Percentiles rank a stretch among this genome's conserved stretches.
These are phyloP conservation scores for Bombus consobrinus DNA, from an alignment of 1,140 invertebrate species.

Conservation along the genomic window DNA sequence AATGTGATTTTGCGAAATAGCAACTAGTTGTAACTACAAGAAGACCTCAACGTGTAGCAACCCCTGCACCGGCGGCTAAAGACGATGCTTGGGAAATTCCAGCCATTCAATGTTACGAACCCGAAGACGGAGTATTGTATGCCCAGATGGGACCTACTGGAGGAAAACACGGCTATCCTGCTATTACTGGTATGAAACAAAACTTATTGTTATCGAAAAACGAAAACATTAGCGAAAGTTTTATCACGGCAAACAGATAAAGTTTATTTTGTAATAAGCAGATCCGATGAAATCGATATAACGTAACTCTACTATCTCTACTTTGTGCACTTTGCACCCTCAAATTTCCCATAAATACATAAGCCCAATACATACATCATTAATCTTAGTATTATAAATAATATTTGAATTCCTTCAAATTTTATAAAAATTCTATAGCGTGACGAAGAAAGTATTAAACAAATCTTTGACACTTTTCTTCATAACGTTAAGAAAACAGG, in stretches of 20 bases:
- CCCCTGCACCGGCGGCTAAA: slow-evolving; percentile 85
- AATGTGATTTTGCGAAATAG: slow-evolving; percentile 24
- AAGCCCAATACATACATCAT: too few relatives aligned
- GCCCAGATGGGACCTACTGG: slow-evolving; percentile 96
- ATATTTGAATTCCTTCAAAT: too few relatives aligned
- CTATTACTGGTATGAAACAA: slow-evolving; percentile 88
- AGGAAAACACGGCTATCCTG: slow-evolving; percentile 92
- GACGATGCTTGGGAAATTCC: slow-evolving; percentile 91
- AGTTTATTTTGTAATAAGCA: too few relatives aligned
- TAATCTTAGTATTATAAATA: too few relatives aligned
- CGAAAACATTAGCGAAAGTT: not conserved
- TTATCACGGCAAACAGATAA: too few relatives aligned
- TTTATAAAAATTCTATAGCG: too few relatives aligned
- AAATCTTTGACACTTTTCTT: too few relatives aligned
- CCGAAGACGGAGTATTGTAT: slow-evolving; percentile 94
- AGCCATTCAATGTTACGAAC: slow-evolving; percentile 93
- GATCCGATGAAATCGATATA: too few relatives aligned
- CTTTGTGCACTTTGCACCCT: too few relatives aligned
- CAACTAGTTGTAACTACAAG: slow-evolving; percentile 64
- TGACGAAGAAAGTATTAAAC: too few relatives aligned
- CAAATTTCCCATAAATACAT: too few relatives aligned
- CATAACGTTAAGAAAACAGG: not conserved
- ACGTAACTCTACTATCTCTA: too few relatives aligned
- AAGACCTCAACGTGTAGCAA: slow-evolving; percentile 81
- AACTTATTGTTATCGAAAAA: not conserved